phyloP scores from a whole-genome alignment of 2,113 vertebrate genomes.

The Poicephalus gulielmi region DNA sequence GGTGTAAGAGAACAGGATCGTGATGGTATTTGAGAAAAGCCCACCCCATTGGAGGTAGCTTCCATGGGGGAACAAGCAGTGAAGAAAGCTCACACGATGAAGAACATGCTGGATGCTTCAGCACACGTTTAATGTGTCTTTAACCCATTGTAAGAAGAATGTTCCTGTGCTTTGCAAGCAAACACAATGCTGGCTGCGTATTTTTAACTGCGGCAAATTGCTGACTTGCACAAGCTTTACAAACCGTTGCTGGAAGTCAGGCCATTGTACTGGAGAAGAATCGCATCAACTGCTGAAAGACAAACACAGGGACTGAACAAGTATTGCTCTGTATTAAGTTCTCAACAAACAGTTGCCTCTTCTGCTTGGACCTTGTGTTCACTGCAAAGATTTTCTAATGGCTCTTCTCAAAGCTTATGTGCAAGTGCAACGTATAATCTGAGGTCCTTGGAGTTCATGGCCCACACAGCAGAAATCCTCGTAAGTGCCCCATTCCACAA shows the following conservation, averaged over 20 bases:
- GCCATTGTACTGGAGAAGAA: background rate
- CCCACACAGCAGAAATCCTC: background rate
- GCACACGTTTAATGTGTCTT: background rate
- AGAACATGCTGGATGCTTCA: slow-evolving; percentile 11
- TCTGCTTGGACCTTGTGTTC: background rate
- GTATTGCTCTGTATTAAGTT: background rate
- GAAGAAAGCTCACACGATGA: background rate
- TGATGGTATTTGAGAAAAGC: background rate
- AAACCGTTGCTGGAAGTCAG: background rate
- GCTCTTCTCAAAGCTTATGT: background rate
- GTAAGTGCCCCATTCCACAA: background rate
- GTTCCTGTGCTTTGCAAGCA: background rate
- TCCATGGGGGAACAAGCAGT: background rate
- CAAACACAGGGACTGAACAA: background rate
- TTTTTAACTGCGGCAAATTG: slow-evolving; percentile 10
- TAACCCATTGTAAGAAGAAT: background rate
- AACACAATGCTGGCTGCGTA: background rate
- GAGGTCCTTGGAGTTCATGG: background rate
- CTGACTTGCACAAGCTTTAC: background rate
- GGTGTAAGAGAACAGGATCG: background rate
- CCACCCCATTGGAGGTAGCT: background rate
- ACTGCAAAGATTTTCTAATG: background rate
- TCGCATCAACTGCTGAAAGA: background rate
- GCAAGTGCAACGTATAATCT: background rate
- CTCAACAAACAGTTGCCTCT: background rate